Percentiles rank a stretch among this genome's conserved stretches.
Evolutionary conservation across 2,797 vertebrate genomes (phyloP).

Genomic region (Muscicapa striata): DNA sequence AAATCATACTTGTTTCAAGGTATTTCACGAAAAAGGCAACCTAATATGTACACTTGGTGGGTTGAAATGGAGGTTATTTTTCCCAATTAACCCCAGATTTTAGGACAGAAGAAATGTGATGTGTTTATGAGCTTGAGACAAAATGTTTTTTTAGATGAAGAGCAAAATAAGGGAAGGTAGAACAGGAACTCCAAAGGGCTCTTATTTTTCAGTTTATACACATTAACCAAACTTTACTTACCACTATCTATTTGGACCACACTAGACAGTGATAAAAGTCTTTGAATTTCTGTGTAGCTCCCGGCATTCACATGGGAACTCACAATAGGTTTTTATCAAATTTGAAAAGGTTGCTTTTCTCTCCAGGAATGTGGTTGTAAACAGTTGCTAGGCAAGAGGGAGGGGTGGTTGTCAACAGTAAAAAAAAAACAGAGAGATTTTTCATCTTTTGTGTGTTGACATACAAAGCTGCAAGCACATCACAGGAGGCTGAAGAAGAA

Average conservation of each 20-base stretch:
- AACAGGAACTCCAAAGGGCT: not conserved
- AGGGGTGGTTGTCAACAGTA: not conserved
- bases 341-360: not conserved
- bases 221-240: not conserved
- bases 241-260: not conserved
- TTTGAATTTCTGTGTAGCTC: not conserved
- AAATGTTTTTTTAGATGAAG: not conserved
- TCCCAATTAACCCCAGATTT: not conserved
- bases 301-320: not conserved
- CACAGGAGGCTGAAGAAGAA: not conserved
- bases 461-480: not conserved
- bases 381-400: not conserved
- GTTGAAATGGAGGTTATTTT: not conserved
- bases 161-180: not conserved
- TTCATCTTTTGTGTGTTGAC: not conserved
- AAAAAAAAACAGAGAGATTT: not conserved
- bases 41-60: not conserved
- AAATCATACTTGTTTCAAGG: not conserved
- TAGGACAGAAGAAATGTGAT: not conserved
- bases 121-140: not conserved
- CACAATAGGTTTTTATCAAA: not conserved
- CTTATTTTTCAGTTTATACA: not conserved
- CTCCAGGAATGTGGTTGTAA: not conserved
- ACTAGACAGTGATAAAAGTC: not conserved
- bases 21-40: not conserved